Conservation (phyloP, 2,113 vertebrate species). For the Uria lomvia region DNA sequence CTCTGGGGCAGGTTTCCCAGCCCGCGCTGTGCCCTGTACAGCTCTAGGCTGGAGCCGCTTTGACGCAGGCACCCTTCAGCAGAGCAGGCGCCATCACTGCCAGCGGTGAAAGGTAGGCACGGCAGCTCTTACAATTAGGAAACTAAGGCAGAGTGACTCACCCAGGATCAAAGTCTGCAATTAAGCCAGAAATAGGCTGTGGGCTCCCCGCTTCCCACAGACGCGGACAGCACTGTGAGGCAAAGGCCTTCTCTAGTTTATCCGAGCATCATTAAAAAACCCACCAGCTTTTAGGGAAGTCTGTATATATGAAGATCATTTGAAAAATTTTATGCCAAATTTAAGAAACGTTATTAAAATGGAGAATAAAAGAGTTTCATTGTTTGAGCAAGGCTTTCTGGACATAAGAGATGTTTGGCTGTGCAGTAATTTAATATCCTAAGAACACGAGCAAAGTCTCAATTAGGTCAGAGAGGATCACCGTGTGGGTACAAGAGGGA, state of each 20-base stretch:
- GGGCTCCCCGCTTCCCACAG: neutral
- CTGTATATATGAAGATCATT: neutral
- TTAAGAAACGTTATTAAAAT: neutral
- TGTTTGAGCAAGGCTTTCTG: neutral
- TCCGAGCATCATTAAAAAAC: neutral
- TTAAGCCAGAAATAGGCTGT: neutral
- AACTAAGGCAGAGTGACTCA: neutral
- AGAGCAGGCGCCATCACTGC: neutral
- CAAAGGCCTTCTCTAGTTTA: neutral
- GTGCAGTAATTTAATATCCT: slow-evolving; percentile 11
- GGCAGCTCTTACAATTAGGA: neutral
- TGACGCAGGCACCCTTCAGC: neutral
- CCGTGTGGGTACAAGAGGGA: neutral
- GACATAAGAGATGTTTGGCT: neutral
- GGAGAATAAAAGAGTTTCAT: neutral
- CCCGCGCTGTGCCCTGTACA: rapidly evolving
- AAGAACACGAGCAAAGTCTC: neutral
- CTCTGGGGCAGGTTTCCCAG: neutral
- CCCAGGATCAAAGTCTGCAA: neutral
- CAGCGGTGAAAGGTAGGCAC: neutral
- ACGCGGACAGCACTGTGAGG: neutral
- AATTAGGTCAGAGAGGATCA: neutral
- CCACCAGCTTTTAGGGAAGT: neutral
- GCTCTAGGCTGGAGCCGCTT: neutral
- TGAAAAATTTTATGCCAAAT: neutral